These are phyloP conservation scores for Spinus olivaceus DNA, from an alignment of 2,797 vertebrate genomes.

Conservation along the genomic window DNA sequence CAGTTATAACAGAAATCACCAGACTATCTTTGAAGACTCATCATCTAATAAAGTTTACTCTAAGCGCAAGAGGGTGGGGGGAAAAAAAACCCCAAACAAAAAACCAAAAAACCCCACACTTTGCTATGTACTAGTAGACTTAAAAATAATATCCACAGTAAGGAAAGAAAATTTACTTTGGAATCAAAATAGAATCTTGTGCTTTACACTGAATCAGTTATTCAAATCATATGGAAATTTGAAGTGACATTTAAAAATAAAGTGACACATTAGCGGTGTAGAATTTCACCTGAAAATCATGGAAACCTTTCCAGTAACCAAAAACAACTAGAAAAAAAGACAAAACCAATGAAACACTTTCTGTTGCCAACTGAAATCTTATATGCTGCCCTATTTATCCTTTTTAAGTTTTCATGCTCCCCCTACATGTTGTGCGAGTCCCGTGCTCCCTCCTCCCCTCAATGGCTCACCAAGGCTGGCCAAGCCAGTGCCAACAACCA, in stretches of 20 bases:
- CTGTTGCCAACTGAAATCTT: neutral
- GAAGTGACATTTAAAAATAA: neutral
- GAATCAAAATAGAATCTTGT: neutral
- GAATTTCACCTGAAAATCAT: neutral
- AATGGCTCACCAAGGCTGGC: rapidly evolving
- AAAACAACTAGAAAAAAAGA: neutral
- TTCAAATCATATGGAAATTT: neutral
- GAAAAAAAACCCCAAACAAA: neutral
- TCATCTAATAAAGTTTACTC: neutral
- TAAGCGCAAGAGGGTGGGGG: neutral
- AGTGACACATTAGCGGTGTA: neutral
- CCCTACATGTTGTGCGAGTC: rapidly evolving
- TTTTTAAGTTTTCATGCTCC: neutral
- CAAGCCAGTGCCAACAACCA: rapidly evolving
- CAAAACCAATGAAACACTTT: neutral
- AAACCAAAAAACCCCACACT: rapidly evolving
- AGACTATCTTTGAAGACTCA: neutral
- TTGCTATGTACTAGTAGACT: neutral
- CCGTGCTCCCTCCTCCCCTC: neutral
- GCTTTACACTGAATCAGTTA: neutral
- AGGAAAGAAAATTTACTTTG: neutral
- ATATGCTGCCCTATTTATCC: neutral
- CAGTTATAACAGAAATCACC: neutral
- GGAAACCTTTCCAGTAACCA: neutral
- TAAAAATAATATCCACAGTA: neutral